Base-by-base conservation (phyloP, 1,140 invertebrate genomes). In the Chironomus tepperi region DNA sequence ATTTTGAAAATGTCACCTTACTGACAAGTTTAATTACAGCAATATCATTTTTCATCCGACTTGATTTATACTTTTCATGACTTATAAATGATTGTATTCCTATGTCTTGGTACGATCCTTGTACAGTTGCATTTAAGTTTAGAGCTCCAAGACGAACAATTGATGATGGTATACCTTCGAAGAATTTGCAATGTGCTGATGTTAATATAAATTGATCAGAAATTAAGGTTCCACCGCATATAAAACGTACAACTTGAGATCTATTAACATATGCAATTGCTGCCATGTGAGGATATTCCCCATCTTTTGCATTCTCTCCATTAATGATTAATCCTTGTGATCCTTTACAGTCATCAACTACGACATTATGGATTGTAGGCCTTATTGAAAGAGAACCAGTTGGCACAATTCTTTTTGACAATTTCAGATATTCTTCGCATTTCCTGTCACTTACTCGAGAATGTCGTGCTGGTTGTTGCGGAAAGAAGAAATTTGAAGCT, bases 21-120 rank as follows among this genome's bases (percentile, higher is more conserved):
- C 76, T 77, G 2, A 82, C 79, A 8, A 91, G 77, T 77, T 86
- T 83, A 1, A 90, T 74, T 1, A 91, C 75, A 7, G 85, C 89
- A 72, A 91, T 89, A 75, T 91, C 89, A 74, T 88, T 82, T 75
- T 89, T 89, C 74, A 85, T 81, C 0, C 82, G 79, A 2, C 86
- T 84, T 7, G 80, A 78, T 8, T 80, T 80, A 76, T 87, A 89
- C 43, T 83, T 78, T 5, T 87, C 86, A 82, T 88, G 83, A 6
- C 75, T 73, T 21, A 81, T 78, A 7, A 78, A 76, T 74, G 79
- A 15, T 7, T 75, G 74, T n/a, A 85, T 78, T 7, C 21, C 65
- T 43, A 76, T 74, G 18, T 76, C 76, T 57, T 76, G 73, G 21
- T 79, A 76, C 24, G 24, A 34, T 1, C 24, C 79, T 75, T 74